Percentiles rank a stretch among this genome's conserved stretches.
These are phyloP conservation scores for Coturnix japonica DNA, from an alignment of 2,113 vertebrate genomes.

Conservation along the genomic window DNA sequence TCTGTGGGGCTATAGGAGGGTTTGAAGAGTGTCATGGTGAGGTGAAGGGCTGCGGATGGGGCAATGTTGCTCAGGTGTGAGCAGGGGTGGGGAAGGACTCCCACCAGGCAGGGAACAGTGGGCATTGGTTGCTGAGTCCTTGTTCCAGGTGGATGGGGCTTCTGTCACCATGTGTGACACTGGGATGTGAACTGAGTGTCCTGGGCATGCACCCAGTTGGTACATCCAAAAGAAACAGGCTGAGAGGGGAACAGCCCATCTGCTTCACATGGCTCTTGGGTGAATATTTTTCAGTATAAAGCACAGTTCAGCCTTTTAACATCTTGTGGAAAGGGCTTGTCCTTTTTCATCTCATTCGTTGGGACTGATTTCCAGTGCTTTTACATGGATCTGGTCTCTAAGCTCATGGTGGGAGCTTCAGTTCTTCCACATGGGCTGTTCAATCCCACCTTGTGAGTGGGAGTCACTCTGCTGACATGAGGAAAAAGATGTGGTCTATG, in stretches of 20 bases:
- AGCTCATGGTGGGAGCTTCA: accelerated
- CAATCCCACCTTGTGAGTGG: accelerated
- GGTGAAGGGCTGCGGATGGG: background rate
- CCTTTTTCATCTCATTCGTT: background rate
- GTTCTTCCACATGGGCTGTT: background rate
- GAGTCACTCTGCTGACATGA: background rate
- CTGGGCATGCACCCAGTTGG: background rate
- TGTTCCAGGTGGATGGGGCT: background rate
- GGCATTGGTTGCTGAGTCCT: background rate
- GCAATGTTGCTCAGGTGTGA: background rate
- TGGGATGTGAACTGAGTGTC: background rate
- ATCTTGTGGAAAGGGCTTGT: background rate
- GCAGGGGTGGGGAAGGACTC: background rate
- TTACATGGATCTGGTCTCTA: background rate
- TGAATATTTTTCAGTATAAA: background rate
- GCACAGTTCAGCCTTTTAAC: background rate
- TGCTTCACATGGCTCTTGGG: background rate
- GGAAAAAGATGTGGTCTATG: background rate
- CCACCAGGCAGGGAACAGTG: background rate
- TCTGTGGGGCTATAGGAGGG: background rate
- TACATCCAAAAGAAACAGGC: background rate
- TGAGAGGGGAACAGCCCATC: background rate
- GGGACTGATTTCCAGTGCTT: background rate
- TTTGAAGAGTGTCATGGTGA: background rate
- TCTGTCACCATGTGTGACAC: background rate